These are phyloP conservation scores for Chloroclysta siterata DNA, from an alignment of 2,888 invertebrate genomes.

Conservation along the genomic window DNA sequence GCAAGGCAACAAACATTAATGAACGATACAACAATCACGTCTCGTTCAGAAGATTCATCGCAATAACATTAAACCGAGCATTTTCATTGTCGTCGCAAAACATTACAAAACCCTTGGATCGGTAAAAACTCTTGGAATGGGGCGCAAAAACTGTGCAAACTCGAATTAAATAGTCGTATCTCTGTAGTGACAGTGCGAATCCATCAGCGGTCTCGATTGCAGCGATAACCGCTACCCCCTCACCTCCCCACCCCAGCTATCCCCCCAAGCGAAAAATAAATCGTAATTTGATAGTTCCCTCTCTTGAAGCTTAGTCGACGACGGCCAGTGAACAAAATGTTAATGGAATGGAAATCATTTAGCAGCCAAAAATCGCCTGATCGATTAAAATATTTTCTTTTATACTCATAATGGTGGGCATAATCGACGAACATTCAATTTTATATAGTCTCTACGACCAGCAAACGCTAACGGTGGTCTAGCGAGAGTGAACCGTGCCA, in stretches of 20 bases:
- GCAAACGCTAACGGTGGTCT: no score
- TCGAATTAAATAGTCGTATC: conserved; percentile 79
- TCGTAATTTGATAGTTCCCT: conserved; percentile 68
- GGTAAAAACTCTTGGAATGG: conserved; percentile 55
- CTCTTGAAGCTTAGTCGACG: conserved; percentile 41
- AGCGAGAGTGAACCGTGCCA: no score
- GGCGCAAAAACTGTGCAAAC: conserved; percentile 72
- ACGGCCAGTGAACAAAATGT: conserved; percentile 41
- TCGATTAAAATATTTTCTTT: conserved; percentile 33
- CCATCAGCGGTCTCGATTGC: conserved; percentile 73
- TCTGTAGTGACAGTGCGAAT: conserved; percentile 71
- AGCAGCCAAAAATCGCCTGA: conserved; percentile 22
- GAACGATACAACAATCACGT: conserved; percentile 29
- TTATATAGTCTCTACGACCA: no score
- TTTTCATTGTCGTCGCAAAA: conserved; percentile 48
- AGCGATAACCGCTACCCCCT: conserved; percentile 56
- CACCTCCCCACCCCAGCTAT: conserved; percentile 36
- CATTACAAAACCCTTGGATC: conserved; percentile 52
- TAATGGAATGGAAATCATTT: background rate
- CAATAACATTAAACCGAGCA: conserved; percentile 30
- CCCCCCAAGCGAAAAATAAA: conserved; percentile 57
- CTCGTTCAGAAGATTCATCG: conserved; percentile 29
- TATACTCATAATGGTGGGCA: no score
- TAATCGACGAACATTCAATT: no score
- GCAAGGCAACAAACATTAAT: conserved; percentile 34